phyloP scores from a whole-genome alignment of 2,797 vertebrate species.

The Linurgus olivaceus region DNA sequence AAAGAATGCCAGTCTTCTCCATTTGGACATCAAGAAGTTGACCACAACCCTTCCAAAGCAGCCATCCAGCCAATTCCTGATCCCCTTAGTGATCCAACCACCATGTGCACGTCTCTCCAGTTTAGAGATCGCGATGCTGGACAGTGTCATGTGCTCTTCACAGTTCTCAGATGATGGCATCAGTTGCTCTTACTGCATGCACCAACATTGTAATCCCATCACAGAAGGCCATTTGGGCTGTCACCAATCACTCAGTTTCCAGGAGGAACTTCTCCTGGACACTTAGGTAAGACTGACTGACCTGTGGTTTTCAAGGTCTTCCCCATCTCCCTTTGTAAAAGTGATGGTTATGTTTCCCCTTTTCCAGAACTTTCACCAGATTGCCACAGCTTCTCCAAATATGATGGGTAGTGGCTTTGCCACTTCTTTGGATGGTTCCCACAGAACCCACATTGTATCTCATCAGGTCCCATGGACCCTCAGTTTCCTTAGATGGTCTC shows the following conservation, averaged over 20 bases:
- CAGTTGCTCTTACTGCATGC: not conserved
- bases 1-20: fast-evolving
- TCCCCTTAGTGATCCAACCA: not conserved
- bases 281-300: not conserved
- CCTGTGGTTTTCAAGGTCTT: not conserved
- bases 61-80: not conserved
- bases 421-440: not conserved
- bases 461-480: not conserved
- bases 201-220: not conserved
- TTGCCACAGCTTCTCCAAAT: not conserved
- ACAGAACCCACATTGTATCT: not conserved
- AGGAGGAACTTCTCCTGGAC: not conserved
- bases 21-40: not conserved
- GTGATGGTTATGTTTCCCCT: not conserved
- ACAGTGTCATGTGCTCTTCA: not conserved
- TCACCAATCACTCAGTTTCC: not conserved
- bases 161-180: not conserved
- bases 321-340: not conserved
- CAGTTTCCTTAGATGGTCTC: not conserved
- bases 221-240: not conserved
- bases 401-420: not conserved
- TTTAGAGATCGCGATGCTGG: fast-evolving
- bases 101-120: fast-evolving
- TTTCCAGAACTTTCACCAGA: not conserved
- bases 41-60: not conserved